Percentiles rank a stretch among this genome's conserved stretches.
phyloP scores from a whole-genome alignment of 2,797 vertebrate species.

The Sarcophilus harrisii region DNA sequence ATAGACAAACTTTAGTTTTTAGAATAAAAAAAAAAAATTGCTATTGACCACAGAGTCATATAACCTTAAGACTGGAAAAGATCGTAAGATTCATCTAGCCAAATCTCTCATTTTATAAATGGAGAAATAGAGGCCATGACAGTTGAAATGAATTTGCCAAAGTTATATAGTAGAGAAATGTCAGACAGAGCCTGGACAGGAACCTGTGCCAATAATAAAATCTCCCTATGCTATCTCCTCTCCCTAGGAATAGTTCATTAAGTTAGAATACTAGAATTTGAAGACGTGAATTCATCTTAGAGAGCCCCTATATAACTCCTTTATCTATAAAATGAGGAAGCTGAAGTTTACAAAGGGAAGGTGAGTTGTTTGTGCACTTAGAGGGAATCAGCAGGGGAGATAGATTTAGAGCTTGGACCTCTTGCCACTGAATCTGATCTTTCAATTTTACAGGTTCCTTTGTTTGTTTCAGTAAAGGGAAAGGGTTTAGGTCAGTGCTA shows the following conservation, averaged over 20 bases:
- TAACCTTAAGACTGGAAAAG: background rate
- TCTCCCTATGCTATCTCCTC: background rate
- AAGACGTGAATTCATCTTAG: background rate
- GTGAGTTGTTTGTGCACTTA: background rate
- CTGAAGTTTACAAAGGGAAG: background rate
- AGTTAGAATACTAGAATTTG: background rate
- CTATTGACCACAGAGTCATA: background rate
- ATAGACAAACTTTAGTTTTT: background rate
- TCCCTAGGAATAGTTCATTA: background rate
- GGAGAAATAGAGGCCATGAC: background rate
- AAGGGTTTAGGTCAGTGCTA: background rate
- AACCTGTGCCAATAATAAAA: background rate
- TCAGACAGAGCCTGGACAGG: background rate
- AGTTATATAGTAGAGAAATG: background rate
- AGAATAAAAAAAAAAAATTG: background rate
- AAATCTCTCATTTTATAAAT: background rate
- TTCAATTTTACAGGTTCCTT: accelerated
- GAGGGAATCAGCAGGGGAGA: accelerated
- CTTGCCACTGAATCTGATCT: too few relatives aligned
- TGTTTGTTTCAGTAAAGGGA: background rate
- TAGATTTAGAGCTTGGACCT: background rate
- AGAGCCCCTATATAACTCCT: background rate
- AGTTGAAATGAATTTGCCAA: background rate
- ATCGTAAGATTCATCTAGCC: background rate
- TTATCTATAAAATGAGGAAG: background rate